Evolutionary conservation across 2,888 invertebrate genomes (phyloP).

Genomic region (Rotaria magnacalcarata): DNA sequence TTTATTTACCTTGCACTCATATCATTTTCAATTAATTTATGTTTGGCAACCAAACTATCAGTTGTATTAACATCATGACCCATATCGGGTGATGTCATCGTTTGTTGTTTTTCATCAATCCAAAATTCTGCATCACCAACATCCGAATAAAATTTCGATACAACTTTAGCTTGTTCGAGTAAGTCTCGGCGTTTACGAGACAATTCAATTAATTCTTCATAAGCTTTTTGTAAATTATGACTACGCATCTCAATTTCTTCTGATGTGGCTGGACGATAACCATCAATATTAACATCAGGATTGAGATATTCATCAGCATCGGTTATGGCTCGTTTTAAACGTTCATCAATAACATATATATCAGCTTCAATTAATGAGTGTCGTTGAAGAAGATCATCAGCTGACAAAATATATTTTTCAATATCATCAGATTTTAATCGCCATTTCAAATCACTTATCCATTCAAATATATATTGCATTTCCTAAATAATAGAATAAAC

Average conservation of each 20-base stretch:
- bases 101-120: constrained; percentile 82
- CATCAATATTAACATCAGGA: constrained; percentile 66
- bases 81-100: constrained; percentile 69
- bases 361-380: constrained; percentile 86
- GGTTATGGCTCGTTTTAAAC: constrained; percentile 81
- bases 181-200: constrained; percentile 66
- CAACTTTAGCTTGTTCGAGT: constrained; percentile 80
- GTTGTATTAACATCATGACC: constrained; percentile 35
- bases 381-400: constrained; percentile 86
- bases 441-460: constrained; percentile 58
- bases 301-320: constrained; percentile 89
- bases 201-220: constrained; percentile 41
- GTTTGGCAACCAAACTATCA: neutral
- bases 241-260: constrained; percentile 39
- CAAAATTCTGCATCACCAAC: constrained; percentile 95
- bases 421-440: constrained; percentile 77
- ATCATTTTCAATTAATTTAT: constrained; percentile 23
- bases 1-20: neutral
- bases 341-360: constrained; percentile 80
- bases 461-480: constrained; percentile 30
- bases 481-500: neutral
- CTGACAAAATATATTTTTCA: constrained; percentile 85
- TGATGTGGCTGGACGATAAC: neutral
- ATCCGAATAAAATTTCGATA: constrained; percentile 91
- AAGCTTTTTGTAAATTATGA: constrained; percentile 36